Evolutionary conservation across 2,113 vertebrate species (phyloP), one percentile per base, ranked within the genome.

Genomic region (Gymnarchus niloticus): DNA sequence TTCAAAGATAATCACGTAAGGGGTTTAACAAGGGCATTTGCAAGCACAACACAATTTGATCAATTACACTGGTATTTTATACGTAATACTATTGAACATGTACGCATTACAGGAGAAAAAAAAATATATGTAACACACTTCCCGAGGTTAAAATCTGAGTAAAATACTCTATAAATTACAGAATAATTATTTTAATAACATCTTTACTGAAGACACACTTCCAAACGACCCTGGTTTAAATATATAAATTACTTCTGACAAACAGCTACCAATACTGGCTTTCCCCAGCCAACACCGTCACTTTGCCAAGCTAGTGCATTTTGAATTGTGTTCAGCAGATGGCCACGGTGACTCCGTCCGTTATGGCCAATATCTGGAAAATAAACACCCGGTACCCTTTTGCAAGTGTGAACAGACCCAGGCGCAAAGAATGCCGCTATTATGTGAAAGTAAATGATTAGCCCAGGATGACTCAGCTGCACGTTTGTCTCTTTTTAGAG

Each of bases 391-490:
- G 12, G 14, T 23, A 85, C 19, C 46, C 3, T 61, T 61, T 3
- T 33, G 51, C 51, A 37, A 84, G 41, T 37, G 14, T 84, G 59
- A 25, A 33, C 81, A 69, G 84, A 86, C 69, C 54, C 56, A 78
- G 73, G 69, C 19, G 41, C 48, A 19, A 59, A 77, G 57, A 81
- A 81, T 69, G 69, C 84, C 88, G 88, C 86, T 89, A 86, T 90
- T 89, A 73, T 57, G 80, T 73, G 56, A 69, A 86, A 86, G 92
- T 93, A 87, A 93, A 94, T 94, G 87, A 94, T 94, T 93, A 92
- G 87, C 91, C 73, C 14, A 81, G 88, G 87, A 61, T 91, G 91
- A 93, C 90, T 93, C 87, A 90, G 88, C 88, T 88, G 82, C 41
- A 85, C 91, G 88, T 92, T 92, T 90, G 88, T 89, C 87, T 88